A percentile compares a stretch with the other conserved stretches of the same genome.
phyloP scores from a whole-genome alignment of 2,113 vertebrate species.

The Centropus bengalensis region DNA sequence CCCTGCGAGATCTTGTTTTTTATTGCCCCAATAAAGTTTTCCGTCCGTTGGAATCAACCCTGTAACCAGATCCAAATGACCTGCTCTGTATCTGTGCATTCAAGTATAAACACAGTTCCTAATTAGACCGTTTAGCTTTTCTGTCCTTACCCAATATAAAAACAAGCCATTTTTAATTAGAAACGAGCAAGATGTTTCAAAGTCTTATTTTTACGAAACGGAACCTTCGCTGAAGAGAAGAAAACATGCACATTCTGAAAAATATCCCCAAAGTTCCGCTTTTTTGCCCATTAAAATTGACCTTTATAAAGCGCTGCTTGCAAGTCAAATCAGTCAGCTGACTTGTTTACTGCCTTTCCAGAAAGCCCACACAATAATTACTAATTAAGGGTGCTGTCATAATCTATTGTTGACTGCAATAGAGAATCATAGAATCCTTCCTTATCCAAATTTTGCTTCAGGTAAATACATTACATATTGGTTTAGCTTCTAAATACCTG shows the following conservation, averaged over 20 bases:
- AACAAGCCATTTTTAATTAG: neutral
- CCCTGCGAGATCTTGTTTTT: neutral
- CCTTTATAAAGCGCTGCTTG: neutral
- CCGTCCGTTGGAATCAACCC: neutral
- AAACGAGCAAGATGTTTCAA: neutral
- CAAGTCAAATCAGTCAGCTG: neutral
- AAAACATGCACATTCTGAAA: neutral
- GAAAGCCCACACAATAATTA: neutral
- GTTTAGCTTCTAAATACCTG: neutral
- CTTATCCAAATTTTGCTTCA: too few species aligned
- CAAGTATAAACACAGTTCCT: neutral
- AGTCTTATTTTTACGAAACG: neutral
- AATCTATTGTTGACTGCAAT: neutral
- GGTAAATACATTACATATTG: too few species aligned
- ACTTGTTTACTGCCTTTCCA: neutral
- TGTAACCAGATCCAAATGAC: neutral
- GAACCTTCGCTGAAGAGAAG: neutral
- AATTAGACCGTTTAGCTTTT: neutral
- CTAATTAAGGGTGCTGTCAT: neutral
- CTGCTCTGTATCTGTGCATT: neutral
- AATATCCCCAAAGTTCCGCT: neutral
- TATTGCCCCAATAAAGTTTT: neutral
- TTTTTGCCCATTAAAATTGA: neutral
- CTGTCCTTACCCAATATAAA: neutral
- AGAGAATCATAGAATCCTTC: too few species aligned